These are phyloP conservation scores for Heliothis subflexa DNA, from an alignment of 1,140 invertebrate genomes.

Conservation along the genomic window DNA sequence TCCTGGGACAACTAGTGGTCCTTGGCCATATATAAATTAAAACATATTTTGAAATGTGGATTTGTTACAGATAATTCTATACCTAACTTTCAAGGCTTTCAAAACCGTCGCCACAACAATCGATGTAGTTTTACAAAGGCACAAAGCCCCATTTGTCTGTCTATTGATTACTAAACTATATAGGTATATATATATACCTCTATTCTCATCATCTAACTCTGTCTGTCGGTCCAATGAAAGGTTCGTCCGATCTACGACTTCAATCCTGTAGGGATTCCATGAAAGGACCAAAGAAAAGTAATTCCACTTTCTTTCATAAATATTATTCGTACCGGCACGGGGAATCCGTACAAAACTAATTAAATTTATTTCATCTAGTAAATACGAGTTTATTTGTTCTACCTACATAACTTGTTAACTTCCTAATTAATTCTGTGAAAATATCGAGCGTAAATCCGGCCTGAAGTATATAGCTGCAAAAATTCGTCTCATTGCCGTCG, in stretches of 20 bases:
- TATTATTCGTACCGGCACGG: background rate
- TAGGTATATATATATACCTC: too few species aligned
- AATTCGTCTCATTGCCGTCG: too few species aligned
- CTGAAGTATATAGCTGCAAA: too few species aligned
- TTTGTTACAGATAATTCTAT: too few species aligned
- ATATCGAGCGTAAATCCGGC: background rate
- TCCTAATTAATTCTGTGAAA: background rate
- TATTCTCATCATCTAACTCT: background rate
- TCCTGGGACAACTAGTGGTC: too few species aligned
- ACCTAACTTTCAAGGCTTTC: too few species aligned
- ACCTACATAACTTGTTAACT: background rate
- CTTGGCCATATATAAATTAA: too few species aligned
- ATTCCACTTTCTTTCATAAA: constrained; percentile 6
- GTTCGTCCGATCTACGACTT: background rate
- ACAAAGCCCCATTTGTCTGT: too few species aligned
- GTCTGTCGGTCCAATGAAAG: background rate
- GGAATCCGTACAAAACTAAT: constrained; percentile 19
- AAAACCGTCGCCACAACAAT: too few species aligned
- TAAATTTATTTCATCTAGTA: constrained; percentile 19
- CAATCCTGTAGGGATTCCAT: background rate
- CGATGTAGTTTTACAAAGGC: too few species aligned
- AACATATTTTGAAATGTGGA: too few species aligned
- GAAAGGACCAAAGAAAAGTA: constrained; percentile 1
- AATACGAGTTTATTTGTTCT: background rate
- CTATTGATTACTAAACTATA: too few species aligned